These are phyloP conservation scores for Arctopsyche grandis DNA, from an alignment of 1,140 invertebrate genomes.

Conservation along the genomic window DNA sequence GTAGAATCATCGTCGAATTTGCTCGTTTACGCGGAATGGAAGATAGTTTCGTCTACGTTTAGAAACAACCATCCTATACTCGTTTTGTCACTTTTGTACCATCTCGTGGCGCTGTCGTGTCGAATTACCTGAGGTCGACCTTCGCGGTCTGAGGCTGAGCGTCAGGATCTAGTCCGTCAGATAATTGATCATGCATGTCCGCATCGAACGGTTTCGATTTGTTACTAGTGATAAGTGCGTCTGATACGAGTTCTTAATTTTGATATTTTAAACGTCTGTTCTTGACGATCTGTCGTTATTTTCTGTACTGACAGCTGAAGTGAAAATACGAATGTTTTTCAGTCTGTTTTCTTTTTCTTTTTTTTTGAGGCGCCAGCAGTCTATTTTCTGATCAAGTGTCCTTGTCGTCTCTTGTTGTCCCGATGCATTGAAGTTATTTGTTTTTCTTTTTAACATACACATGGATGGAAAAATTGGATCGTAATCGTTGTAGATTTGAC, in stretches of 20 bases:
- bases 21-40: background rate
- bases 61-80: too few species aligned
- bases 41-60: too few species aligned
- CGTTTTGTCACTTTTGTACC: too few species aligned
- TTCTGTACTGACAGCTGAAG: background rate
- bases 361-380: background rate
- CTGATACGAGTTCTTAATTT: too few species aligned
- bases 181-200: background rate
- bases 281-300: background rate
- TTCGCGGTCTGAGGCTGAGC: conserved; percentile 26
- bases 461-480: too few species aligned
- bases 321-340: background rate
- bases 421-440: background rate
- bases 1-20: background rate
- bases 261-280: too few species aligned
- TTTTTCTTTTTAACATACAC: background rate
- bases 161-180: background rate
- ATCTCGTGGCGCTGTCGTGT: background rate
- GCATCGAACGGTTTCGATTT: background rate
- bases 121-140: conserved; percentile 12
- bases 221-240: background rate
- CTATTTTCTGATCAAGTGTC: background rate
- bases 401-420: background rate
- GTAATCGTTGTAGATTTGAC: too few species aligned
- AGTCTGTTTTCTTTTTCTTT: background rate